Evolutionary conservation across 2,888 invertebrate species (phyloP).

Genomic region (Torymus texanus): DNA sequence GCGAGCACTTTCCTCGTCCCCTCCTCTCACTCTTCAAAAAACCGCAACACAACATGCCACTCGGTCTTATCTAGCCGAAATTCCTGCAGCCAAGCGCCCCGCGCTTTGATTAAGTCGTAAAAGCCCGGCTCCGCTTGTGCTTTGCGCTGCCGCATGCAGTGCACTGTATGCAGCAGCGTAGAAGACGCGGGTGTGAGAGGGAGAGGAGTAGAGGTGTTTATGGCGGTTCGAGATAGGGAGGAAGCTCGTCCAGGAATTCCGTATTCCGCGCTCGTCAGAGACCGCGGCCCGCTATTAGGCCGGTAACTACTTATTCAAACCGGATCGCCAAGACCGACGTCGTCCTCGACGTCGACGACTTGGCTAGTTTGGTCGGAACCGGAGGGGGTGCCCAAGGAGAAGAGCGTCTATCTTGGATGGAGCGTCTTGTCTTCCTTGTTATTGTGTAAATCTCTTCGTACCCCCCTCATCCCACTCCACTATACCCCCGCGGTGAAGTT

Average conservation of each 20-base stretch:
- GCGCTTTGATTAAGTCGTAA: slow-evolving; percentile 51
- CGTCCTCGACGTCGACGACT: no score
- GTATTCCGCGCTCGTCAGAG: slow-evolving; percentile 69
- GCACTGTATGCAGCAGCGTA: no score
- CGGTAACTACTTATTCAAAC: slow-evolving; percentile 73
- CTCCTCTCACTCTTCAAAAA: no score
- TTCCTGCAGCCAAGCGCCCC: slow-evolving; percentile 1
- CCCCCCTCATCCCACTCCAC: no score
- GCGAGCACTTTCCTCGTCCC: no score
- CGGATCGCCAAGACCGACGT: slow-evolving; percentile 62
- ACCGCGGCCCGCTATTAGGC: slow-evolving; percentile 69
- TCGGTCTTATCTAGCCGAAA: neutral
- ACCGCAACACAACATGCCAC: slow-evolving; percentile 2
- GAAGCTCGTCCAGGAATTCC: slow-evolving; percentile 60
- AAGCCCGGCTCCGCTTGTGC: slow-evolving; percentile 19
- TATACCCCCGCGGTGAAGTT: neutral
- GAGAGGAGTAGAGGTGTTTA: slow-evolving; percentile 28
- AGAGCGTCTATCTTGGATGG: no score
- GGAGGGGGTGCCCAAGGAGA: no score
- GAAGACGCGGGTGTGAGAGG: no score
- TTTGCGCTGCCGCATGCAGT: no score
- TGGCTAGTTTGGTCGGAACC: no score
- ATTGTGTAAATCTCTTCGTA: slow-evolving; percentile 5
- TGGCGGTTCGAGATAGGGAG: slow-evolving; percentile 30
- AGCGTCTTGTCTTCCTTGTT: slow-evolving; percentile 1